phyloP scores from a whole-genome alignment of 2,888 invertebrate genomes.

The Chrysodeixis includens region DNA sequence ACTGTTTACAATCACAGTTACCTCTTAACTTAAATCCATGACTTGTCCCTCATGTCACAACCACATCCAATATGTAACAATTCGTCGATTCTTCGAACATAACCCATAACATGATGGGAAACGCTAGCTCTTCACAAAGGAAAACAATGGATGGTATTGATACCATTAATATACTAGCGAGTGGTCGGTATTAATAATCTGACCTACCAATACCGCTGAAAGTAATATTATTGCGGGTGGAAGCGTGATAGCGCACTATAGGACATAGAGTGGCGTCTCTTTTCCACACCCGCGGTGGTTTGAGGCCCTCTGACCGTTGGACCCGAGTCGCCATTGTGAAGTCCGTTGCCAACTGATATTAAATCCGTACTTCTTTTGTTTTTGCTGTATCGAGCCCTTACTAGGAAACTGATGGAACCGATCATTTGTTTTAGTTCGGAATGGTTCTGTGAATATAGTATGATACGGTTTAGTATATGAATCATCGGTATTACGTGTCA shows the following conservation, averaged over 20 bases:
- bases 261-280: too few relatives aligned
- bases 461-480: too few relatives aligned
- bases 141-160: slow-evolving; percentile 40
- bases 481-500: too few relatives aligned
- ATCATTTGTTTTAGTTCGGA: neutral
- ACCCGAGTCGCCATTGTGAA: slow-evolving; percentile 6
- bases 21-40: neutral
- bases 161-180: slow-evolving; percentile 35
- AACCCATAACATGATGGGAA: slow-evolving; percentile 34
- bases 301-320: too few relatives aligned
- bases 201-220: too few relatives aligned
- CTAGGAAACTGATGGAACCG: neutral
- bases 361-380: slow-evolving; percentile 6
- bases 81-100: neutral
- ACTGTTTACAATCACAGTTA: neutral
- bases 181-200: slow-evolving; percentile 42
- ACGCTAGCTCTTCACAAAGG: slow-evolving; percentile 33
- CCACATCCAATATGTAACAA: slow-evolving; percentile 17
- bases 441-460: too few relatives aligned
- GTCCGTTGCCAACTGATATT: neutral
- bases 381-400: neutral
- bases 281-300: too few relatives aligned
- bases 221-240: too few relatives aligned
- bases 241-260: too few relatives aligned
- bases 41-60: neutral